A percentile compares a stretch with the other conserved stretches of the same genome.
phyloP scores from a whole-genome alignment of 2,113 vertebrate species.

The Donacobius atricapilla region DNA sequence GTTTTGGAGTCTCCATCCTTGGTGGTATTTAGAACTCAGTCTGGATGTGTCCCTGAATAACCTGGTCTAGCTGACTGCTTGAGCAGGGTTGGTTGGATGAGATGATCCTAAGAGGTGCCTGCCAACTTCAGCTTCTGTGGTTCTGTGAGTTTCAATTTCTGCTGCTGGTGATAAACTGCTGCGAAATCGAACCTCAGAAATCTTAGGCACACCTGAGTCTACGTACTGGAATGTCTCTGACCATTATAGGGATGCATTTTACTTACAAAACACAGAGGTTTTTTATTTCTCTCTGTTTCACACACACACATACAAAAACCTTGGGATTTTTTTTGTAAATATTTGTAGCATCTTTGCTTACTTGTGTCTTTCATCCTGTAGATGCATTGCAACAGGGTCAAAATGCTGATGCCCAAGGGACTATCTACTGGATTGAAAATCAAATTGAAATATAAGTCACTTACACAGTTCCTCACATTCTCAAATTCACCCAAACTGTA shows the following conservation, averaged over 20 bases:
- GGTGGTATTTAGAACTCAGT: too few species aligned
- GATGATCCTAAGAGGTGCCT: background rate
- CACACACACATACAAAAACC: too few species aligned
- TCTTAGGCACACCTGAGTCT: background rate
- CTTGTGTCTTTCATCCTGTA: background rate
- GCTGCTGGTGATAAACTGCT: background rate
- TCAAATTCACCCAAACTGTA: background rate
- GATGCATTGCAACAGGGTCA: background rate
- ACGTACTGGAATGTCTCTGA: background rate
- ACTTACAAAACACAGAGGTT: fast-evolving
- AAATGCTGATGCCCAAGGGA: background rate
- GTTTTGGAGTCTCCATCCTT: background rate
- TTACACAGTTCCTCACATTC: background rate
- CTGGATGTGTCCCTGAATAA: background rate
- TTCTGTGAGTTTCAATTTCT: background rate
- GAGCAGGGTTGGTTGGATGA: background rate
- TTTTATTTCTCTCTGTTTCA: background rate
- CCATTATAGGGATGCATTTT: background rate
- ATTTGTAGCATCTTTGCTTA: background rate
- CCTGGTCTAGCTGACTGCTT: background rate
- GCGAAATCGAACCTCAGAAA: background rate
- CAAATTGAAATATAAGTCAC: background rate
- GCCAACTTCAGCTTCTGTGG: background rate
- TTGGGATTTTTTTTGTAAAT: background rate
- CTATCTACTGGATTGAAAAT: background rate